phyloP scores from a whole-genome alignment of 2,888 invertebrate species.

The Cantharis flavilabris region DNA sequence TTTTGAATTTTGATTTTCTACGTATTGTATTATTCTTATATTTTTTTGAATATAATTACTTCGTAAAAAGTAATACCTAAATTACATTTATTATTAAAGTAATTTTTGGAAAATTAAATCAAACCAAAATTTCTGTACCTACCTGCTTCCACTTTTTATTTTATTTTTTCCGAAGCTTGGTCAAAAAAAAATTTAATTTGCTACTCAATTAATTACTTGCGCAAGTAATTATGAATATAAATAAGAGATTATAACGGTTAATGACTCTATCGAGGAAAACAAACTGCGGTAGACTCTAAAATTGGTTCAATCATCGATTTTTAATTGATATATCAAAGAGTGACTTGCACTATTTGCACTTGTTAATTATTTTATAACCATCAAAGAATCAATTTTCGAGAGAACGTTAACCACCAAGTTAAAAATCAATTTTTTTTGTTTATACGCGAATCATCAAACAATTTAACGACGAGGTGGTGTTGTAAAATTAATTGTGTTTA shows the following conservation, averaged over 20 bases:
- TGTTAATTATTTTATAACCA: constrained; percentile 36
- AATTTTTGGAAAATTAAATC: not conserved
- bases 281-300: constrained; percentile 41
- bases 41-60: too few relatives aligned
- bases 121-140: not conserved
- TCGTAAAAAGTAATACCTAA: too few relatives aligned
- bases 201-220: not conserved
- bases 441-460: not conserved
- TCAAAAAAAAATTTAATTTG: not conserved
- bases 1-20: too few relatives aligned
- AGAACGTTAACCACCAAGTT: constrained; percentile 3
- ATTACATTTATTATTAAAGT: too few relatives aligned
- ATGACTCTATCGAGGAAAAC: not conserved
- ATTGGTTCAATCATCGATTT: constrained; percentile 43
- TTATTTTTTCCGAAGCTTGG: not conserved
- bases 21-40: too few relatives aligned
- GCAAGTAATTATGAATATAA: constrained; percentile 24
- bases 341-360: constrained; percentile 36
- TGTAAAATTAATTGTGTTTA: not conserved
- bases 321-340: constrained; percentile 46
- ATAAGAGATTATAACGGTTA: constrained; percentile 30
- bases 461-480: not conserved
- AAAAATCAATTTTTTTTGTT: not conserved
- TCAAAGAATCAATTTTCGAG: constrained; percentile 37
- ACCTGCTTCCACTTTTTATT: not conserved